A percentile compares a stretch with the other conserved stretches of the same genome.
Conservation (phyloP, 2,113 vertebrate species). For the Turnix velox region DNA sequence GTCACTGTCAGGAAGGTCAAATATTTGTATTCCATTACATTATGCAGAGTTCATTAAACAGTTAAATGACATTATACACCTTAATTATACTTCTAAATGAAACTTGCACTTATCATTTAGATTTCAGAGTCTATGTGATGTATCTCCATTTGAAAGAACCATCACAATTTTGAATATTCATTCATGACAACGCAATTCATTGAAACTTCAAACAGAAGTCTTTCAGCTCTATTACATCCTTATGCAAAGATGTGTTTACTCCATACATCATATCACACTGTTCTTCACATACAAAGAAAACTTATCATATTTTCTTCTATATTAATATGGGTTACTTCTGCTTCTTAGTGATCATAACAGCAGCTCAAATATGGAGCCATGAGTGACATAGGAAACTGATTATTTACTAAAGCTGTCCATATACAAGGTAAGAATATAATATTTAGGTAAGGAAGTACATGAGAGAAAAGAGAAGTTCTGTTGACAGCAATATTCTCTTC, state of each 20-base stretch:
- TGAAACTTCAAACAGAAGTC: not conserved
- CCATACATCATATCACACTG: not conserved
- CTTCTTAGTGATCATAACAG: not conserved
- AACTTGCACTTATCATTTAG: slow-evolving; percentile 58
- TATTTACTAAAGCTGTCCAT: not conserved
- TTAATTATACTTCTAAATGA: slow-evolving; percentile 72
- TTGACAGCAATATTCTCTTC: not conserved
- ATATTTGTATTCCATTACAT: slow-evolving; percentile 76
- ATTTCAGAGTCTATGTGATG: slow-evolving; percentile 36
- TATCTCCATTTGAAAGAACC: slow-evolving; percentile 45
- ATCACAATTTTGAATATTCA: slow-evolving; percentile 14
- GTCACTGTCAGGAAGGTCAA: slow-evolving; percentile 82
- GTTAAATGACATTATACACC: slow-evolving; percentile 72
- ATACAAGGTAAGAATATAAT: not conserved
- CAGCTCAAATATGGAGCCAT: not conserved
- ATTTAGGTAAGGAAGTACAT: not conserved
- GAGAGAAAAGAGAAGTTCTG: not conserved
- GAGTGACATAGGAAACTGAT: not conserved
- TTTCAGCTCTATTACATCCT: not conserved
- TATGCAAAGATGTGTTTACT: not conserved
- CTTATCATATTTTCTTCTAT: not conserved
- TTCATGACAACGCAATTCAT: not conserved
- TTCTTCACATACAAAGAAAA: not conserved
- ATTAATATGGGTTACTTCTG: not conserved
- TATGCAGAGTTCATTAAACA: slow-evolving; percentile 75